Conservation (phyloP, 2,888 invertebrate genomes). For the Diploptera punctata region DNA sequence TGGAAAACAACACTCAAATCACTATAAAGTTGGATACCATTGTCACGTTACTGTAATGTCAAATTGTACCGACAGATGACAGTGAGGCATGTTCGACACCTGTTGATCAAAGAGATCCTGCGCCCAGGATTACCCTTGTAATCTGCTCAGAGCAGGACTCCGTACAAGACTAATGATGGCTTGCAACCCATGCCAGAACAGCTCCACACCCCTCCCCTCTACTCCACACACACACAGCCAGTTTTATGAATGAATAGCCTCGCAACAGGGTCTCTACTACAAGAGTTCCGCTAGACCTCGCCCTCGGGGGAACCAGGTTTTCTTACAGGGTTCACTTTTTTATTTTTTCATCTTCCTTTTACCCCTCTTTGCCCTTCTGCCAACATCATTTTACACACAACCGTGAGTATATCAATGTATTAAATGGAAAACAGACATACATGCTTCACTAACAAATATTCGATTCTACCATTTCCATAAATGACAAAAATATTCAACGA, state of each 20-base stretch:
- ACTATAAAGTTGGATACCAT: neutral
- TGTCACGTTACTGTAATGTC: neutral
- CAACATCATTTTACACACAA: conserved; percentile 22
- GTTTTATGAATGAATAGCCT: conserved; percentile 44
- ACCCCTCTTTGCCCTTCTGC: conserved; percentile 16
- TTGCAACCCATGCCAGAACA: neutral
- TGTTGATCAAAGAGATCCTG: neutral
- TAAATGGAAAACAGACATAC: neutral
- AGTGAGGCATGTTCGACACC: conserved; percentile 12
- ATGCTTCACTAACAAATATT: too few species aligned
- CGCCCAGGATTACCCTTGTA: neutral
- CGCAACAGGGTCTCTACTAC: conserved; percentile 34
- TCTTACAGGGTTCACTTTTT: conserved; percentile 23
- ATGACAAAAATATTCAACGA: too few species aligned
- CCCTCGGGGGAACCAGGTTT: conserved; percentile 22
- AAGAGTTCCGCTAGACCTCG: neutral
- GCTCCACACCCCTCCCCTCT: conserved; percentile 7
- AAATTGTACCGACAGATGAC: neutral
- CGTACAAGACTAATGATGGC: neutral
- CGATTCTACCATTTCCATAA: too few species aligned
- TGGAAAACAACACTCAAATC: neutral
- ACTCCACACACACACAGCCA: conserved; percentile 22
- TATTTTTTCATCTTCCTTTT: conserved; percentile 22
- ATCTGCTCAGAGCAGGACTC: conserved; percentile 12
- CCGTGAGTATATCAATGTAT: neutral